phyloP scores from a whole-genome alignment of 2,888 invertebrate species.

The Clitarchus hookeri region DNA sequence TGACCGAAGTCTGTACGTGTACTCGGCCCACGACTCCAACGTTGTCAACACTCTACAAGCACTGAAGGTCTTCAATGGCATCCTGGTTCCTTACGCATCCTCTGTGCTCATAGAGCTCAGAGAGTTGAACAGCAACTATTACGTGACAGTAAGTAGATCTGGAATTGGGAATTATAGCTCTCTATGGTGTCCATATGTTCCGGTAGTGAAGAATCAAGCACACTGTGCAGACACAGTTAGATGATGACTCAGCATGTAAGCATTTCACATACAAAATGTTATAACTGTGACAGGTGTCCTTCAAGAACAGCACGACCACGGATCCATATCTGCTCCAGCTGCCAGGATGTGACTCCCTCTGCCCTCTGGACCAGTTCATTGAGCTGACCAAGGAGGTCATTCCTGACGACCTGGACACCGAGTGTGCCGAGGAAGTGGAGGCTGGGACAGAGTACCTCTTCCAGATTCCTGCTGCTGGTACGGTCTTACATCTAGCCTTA shows the following conservation, averaged over 20 bases:
- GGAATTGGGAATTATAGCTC: too few relatives aligned
- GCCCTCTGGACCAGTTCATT: too few relatives aligned
- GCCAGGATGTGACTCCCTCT: too few relatives aligned
- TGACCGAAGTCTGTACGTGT: neutral
- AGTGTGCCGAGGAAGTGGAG: neutral
- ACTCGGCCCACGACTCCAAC: slow-evolving; percentile 8
- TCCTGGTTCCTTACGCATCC: slow-evolving; percentile 1
- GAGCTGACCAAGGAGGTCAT: too few relatives aligned
- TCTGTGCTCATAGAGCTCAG: slow-evolving; percentile 17
- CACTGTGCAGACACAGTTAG: too few relatives aligned
- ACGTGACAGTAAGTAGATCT: neutral
- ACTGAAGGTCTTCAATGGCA: slow-evolving; percentile 10
- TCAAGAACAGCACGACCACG: neutral
- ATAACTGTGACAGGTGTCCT: neutral
- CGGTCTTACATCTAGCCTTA: neutral
- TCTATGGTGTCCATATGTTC: too few relatives aligned
- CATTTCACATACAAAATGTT: too few relatives aligned
- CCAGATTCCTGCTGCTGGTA: slow-evolving; percentile 4
- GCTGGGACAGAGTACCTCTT: neutral
- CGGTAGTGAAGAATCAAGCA: too few relatives aligned
- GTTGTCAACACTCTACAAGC: neutral
- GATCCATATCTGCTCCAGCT: neutral
- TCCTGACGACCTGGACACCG: neutral
- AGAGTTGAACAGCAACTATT: neutral
- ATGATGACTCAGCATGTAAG: neutral